Conservation (phyloP, 1,140 invertebrate genomes). For the Spodoptera litura region DNA sequence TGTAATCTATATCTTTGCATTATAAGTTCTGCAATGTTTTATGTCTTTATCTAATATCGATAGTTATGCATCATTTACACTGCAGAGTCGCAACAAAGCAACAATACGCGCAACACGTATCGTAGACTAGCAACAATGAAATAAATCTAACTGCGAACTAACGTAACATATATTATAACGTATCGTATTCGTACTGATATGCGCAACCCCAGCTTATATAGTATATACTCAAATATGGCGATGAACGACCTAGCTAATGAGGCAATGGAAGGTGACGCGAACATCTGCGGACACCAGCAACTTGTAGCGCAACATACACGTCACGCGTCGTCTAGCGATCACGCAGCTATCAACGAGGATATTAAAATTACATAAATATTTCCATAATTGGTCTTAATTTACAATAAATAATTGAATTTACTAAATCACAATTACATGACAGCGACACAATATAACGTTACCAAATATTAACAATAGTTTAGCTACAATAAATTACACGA, state of each 20-base stretch:
- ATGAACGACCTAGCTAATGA: conserved; percentile 18
- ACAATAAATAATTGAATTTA: conserved; percentile 33
- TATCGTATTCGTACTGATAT: conserved; percentile 13
- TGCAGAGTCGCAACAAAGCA: background rate
- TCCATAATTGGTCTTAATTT: conserved; percentile 27
- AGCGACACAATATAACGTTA: conserved; percentile 25
- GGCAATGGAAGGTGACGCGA: conserved; percentile 10
- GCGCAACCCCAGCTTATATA: conserved; percentile 16
- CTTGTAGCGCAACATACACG: background rate
- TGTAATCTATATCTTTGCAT: background rate
- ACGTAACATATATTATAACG: conserved; percentile 3
- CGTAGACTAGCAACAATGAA: conserved; percentile 26
- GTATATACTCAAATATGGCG: conserved; percentile 18
- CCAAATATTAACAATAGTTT: conserved; percentile 26
- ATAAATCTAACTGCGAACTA: background rate
- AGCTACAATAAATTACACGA: conserved; percentile 14
- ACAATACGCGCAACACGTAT: background rate
- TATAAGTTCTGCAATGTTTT: background rate
- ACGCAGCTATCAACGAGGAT: conserved; percentile 7
- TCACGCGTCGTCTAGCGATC: too few relatives aligned
- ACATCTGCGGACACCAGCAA: background rate
- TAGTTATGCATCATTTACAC: background rate
- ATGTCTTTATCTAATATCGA: too few relatives aligned
- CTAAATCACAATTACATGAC: conserved; percentile 22
- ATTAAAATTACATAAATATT: conserved; percentile 23